phyloP scores from a whole-genome alignment of 2,113 vertebrate species.

The Gila orcuttii region DNA sequence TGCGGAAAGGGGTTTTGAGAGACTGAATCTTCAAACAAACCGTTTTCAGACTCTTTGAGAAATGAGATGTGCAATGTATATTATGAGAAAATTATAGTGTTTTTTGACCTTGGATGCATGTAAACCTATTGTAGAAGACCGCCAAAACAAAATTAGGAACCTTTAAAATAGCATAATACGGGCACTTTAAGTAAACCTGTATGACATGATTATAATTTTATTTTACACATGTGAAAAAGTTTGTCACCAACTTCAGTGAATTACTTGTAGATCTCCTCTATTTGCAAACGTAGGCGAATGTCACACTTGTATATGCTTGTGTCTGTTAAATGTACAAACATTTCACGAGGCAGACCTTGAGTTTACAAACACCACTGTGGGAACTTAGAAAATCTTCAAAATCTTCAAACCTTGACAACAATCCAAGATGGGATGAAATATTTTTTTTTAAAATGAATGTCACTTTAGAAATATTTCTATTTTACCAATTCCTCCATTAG shows the following conservation, averaged over 20 bases:
- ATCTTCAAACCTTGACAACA: neutral
- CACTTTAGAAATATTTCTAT: slow-evolving; percentile 4
- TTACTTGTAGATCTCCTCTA: neutral
- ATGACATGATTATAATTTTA: neutral
- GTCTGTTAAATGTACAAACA: neutral
- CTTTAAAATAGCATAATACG: too few species aligned
- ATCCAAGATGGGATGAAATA: neutral
- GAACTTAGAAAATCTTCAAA: neutral
- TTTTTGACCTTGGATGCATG: too few species aligned
- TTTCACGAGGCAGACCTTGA: neutral
- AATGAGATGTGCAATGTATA: too few species aligned
- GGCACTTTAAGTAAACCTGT: neutral
- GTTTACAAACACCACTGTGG: neutral
- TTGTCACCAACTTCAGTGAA: neutral
- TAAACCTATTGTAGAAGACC: too few species aligned
- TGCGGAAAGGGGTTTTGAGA: too few species aligned
- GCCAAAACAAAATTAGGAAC: too few species aligned
- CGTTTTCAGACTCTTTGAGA: too few species aligned
- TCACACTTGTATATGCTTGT: neutral
- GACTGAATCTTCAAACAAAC: too few species aligned
- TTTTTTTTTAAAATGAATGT: neutral
- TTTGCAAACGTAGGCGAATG: neutral
- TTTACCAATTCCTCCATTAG: neutral
- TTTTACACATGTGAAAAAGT: neutral
- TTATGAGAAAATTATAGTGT: too few species aligned